A percentile compares a stretch with the other conserved stretches of the same genome.
These are phyloP conservation scores for Avahi laniger DNA, from an alignment of 2,797 vertebrate genomes.

Conservation along the genomic window DNA sequence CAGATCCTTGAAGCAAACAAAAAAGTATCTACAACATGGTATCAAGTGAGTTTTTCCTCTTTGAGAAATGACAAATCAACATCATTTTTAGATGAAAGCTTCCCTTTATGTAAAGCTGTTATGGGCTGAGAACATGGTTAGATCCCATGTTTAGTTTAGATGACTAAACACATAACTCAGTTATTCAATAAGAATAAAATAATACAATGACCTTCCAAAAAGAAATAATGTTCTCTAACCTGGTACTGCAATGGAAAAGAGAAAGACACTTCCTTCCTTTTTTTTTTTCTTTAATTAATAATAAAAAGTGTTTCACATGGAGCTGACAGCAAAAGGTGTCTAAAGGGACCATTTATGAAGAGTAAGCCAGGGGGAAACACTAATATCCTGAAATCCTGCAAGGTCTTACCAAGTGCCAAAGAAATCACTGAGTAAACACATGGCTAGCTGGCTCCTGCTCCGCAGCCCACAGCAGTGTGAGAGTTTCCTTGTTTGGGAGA, in stretches of 20 bases:
- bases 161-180: neutral
- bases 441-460: neutral
- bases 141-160: neutral
- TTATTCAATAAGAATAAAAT: neutral
- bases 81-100: neutral
- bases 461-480: too few relatives aligned
- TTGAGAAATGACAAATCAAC: neutral
- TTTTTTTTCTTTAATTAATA: neutral
- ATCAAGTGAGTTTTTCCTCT: neutral
- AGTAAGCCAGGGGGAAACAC: neutral
- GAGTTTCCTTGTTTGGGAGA: neutral
- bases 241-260: neutral
- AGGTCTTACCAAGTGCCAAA: neutral
- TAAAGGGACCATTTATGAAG: neutral
- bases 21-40: neutral
- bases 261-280: neutral
- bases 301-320: neutral
- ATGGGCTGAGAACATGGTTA: neutral
- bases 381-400: neutral
- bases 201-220: neutral
- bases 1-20: slow-evolving; percentile 3
- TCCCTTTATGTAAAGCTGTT: neutral
- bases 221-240: neutral
- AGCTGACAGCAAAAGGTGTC: neutral
- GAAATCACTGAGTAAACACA: neutral